These are phyloP conservation scores for Sebastes iracundus DNA, from an alignment of 2,797 vertebrate species.

Conservation along the genomic window DNA sequence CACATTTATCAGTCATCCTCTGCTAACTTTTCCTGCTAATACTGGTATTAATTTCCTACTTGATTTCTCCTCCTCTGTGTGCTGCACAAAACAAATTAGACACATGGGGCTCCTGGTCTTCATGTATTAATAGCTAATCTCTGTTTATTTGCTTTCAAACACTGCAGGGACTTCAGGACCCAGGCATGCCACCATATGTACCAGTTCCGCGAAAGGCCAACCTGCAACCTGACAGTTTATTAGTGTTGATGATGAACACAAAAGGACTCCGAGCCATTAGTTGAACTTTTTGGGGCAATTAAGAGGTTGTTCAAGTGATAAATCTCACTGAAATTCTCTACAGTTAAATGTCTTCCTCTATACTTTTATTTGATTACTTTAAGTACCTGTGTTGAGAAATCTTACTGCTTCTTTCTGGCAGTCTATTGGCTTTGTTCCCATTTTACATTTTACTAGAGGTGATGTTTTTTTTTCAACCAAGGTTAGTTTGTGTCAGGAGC, in stretches of 20 bases:
- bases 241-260: not conserved
- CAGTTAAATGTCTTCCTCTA: not conserved
- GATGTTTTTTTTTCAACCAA: slow-evolving; percentile 8
- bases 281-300: not conserved
- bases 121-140: slow-evolving; percentile 26
- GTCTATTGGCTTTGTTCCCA: not conserved
- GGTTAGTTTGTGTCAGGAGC: slow-evolving; percentile 11
- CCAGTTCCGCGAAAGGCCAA: not conserved
- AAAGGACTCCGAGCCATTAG: not conserved
- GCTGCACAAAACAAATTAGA: slow-evolving; percentile 25
- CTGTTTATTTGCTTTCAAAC: slow-evolving; percentile 32
- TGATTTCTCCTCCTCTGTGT: not conserved
- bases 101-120: slow-evolving; percentile 12
- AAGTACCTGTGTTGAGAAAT: not conserved
- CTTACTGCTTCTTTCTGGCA: not conserved
- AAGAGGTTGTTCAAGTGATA: not conserved
- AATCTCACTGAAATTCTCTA: not conserved
- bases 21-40: not conserved
- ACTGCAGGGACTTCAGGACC: not conserved
- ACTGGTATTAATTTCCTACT: slow-evolving; percentile 9
- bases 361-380: not conserved
- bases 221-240: not conserved
- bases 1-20: not conserved
- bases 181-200: not conserved
- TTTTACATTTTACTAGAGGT: not conserved